Base-by-base conservation (phyloP, 2,113 vertebrate species). In the Trogon melanurus region DNA sequence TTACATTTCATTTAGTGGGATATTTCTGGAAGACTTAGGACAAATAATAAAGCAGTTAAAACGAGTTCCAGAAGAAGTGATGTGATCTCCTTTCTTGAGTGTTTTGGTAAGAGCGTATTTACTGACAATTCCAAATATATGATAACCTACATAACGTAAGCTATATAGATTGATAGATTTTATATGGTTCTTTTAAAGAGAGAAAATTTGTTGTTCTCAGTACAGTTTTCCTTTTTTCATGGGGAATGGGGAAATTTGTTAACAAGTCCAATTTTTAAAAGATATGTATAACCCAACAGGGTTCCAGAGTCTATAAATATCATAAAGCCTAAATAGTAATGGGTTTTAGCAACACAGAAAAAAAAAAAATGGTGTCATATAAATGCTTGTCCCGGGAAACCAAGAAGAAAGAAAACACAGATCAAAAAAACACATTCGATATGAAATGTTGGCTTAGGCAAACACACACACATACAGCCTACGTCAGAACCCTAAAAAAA, bases 11-110 rank as follows among this genome's bases (percentile, higher is more conserved):
- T 41, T 60, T 61, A 51, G 57, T 6, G 83, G 79, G 32, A 45
- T 86, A 86, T 92, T 92, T 96, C 76, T 89, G 48, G 69, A 89
- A 95, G 91, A 73, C 11, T 36, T 71, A 10, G 79, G 62, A 75
- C 67, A 94, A 92, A 79, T 57, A 67, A 56, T 22, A 57, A 93
- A 85, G 79, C 48, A 71, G 60, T 66, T 78, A 85, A 66, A 58
- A 85, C 53, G 19, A 8, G 22, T 38, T 94, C 60, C 60, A 90
- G 75, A 71, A 83, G 25, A 69, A 82, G 29, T 58, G n/a, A 76
- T 1, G 2, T 47, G n/a, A 81, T 64, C 23, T 44, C 48, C 61
- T 65, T 64, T 36, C 50, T 45, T 86, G 36, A 84, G 11, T 48
- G 36, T 61, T 83, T 88, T 64, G 38, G 21, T 64, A 58, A 34